These are phyloP conservation scores for Drosophila mojavensis DNA, from an alignment of 1,140 invertebrate genomes.

Conservation along the genomic window DNA sequence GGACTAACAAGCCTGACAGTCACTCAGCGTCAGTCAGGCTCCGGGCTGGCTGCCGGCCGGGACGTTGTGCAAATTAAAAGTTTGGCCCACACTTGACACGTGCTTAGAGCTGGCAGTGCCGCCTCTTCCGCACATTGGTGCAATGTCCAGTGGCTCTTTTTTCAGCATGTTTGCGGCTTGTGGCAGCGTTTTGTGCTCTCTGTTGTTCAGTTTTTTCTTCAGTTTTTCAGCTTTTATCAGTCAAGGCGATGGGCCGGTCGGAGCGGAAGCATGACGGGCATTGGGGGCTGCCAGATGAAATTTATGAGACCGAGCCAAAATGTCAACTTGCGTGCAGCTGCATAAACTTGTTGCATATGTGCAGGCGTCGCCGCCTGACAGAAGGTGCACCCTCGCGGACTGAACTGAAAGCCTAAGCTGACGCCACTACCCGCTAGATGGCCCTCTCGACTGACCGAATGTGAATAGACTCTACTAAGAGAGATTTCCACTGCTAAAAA, in stretches of 20 bases:
- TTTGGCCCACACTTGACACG: slow-evolving; percentile 77
- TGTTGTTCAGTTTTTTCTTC: neutral
- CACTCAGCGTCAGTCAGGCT: slow-evolving; percentile 72
- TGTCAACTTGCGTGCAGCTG: slow-evolving; percentile 66
- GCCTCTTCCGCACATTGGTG: neutral
- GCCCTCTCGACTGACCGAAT: neutral
- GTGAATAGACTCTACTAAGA: too few species aligned
- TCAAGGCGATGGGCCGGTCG: neutral
- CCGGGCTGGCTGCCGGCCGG: slow-evolving; percentile 1
- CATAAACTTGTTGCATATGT: slow-evolving; percentile 75
- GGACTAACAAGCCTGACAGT: slow-evolving; percentile 73
- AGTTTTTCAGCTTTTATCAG: slow-evolving; percentile 13
- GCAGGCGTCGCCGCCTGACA: slow-evolving; percentile 2
- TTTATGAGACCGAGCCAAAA: slow-evolving; percentile 60
- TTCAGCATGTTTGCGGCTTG: slow-evolving; percentile 67
- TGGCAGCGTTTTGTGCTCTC: slow-evolving; percentile 37
- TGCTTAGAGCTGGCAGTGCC: slow-evolving; percentile 61
- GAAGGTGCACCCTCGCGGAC: neutral
- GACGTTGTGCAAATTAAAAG: slow-evolving; percentile 71
- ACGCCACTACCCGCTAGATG: neutral
- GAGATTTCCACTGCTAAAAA: too few species aligned
- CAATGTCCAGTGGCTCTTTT: slow-evolving; percentile 21
- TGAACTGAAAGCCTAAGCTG: neutral
- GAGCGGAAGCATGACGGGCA: slow-evolving; percentile 21
- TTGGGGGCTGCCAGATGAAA: slow-evolving; percentile 44